Evolutionary conservation across 2,113 vertebrate genomes (phyloP), one percentile per base, ranked within the genome.

Genomic region (Morone chrysops): DNA sequence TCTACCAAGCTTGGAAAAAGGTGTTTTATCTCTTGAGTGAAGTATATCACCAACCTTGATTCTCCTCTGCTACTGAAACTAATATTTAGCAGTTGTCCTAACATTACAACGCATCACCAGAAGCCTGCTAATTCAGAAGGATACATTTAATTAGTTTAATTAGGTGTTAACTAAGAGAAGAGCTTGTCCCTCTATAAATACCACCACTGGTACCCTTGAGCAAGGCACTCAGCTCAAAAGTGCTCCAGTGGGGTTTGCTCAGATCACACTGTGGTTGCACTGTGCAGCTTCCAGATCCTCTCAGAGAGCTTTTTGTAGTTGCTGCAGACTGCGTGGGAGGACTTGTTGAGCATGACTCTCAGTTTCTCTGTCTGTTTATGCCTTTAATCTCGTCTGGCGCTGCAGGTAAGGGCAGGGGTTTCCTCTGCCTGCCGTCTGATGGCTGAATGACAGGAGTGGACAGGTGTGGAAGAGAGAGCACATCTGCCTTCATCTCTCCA

Each of bases 311-410:
- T 87, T 83, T 93, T 92, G 89, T 94, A 91, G 89, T 92, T 75
- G 86, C 78, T 80, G 88, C 84, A 91, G 91, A 93, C 87, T 88
- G 91, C 68, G 90, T 90, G 90, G 89, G 93, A 90, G 93, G 88
- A 88, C 68, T 89, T 85, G 90, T 90, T 82, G 88, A 87, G 56
- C 68, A 79, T 90, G 91, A 90, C 92, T 80, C 65, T 82, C 82
- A 47, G 48, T 81, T 70, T 73, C 68, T 85, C 67, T 82, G 83
- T 91, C 87, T 92, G 85, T 82, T 81, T 63, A 50, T 91, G 76
- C 92, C 95, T 95, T 95, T 95, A 90, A 95, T 95, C 95, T 95
- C 91, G 82, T 84, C 67, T 90, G 82, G 72, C 45, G 85, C 84
- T 79, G 70, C 82, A 89, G 76, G 79, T 78, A 66, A 91, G 92